These are phyloP conservation scores for Lindbergichthys nudifrons DNA, from an alignment of 2,797 vertebrate species.

Conservation along the genomic window DNA sequence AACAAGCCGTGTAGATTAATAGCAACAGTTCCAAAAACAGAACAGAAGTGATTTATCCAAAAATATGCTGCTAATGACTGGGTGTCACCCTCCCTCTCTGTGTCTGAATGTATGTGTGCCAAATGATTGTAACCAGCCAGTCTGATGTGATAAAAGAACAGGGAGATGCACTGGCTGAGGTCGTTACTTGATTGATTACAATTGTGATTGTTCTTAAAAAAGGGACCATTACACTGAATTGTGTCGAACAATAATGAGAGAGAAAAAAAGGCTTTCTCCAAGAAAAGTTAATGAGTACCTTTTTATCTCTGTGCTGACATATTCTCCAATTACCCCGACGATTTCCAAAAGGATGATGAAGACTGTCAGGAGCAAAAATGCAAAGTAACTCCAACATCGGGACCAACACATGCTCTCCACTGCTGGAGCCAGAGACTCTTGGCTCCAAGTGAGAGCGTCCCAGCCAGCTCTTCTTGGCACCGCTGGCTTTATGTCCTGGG, in stretches of 20 bases:
- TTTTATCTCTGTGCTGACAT: conserved; percentile 77
- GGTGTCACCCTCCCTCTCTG: conserved; percentile 47
- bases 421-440: conserved; percentile 79
- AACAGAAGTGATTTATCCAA: conserved; percentile 50
- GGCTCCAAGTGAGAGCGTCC: conserved; percentile 66
- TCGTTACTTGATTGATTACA: conserved; percentile 78
- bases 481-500: conserved; percentile 67
- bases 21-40: conserved; percentile 58
- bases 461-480: conserved; percentile 79
- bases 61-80: conserved; percentile 70
- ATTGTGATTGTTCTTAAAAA: conserved; percentile 75
- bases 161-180: conserved; percentile 72
- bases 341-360: conserved; percentile 76
- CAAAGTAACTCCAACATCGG: conserved; percentile 79
- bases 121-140: conserved; percentile 60
- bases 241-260: conserved; percentile 60
- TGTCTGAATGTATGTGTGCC: conserved; percentile 43
- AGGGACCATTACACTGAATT: conserved; percentile 72
- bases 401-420: conserved; percentile 80
- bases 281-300: conserved; percentile 77
- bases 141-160: conserved; percentile 72
- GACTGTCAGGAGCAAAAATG: conserved; percentile 75
- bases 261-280: conserved; percentile 65
- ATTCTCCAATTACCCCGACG: conserved; percentile 77
- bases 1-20: conserved; percentile 71